A percentile compares a stretch with the other conserved stretches of the same genome.
Evolutionary conservation across 2,797 vertebrate species (phyloP).

Genomic region (Onychomys arenicola): DNA sequence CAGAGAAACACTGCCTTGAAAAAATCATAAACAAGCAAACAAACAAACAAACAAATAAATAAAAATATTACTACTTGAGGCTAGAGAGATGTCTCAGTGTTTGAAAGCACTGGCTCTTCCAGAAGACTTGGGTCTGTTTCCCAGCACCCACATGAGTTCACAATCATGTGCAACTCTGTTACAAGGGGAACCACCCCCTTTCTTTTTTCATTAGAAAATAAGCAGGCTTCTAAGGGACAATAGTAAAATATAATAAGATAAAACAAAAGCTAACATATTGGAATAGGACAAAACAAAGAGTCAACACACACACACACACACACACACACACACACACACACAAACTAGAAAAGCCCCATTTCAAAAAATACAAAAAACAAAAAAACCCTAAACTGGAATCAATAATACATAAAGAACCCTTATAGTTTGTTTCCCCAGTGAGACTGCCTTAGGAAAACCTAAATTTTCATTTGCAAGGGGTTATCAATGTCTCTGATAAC

Average conservation of each 20-base stretch:
- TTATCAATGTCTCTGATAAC: conserved; percentile 40
- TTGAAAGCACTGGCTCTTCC: neutral
- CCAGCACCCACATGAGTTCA: neutral
- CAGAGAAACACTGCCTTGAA: too few species aligned
- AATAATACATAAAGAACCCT: neutral
- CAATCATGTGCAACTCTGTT: neutral
- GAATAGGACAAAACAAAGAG: neutral
- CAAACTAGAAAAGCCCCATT: neutral
- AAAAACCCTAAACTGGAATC: neutral
- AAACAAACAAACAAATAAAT: too few species aligned
- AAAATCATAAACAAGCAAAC: too few species aligned
- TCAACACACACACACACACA: too few species aligned
- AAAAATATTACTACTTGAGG: too few species aligned
- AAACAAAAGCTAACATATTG: neutral
- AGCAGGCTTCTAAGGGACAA: neutral
- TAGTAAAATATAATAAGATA: neutral
- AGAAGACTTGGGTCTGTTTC: neutral
- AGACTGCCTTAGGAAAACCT: neutral
- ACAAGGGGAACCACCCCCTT: neutral
- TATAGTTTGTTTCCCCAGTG: neutral
- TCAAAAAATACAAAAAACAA: neutral
- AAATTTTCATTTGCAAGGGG: neutral
- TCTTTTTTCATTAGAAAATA: neutral
- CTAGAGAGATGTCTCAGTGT: neutral
- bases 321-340: too few species aligned